Percentiles rank a stretch among this genome's conserved stretches.
phyloP scores from a whole-genome alignment of 2,888 invertebrate species.

The Tipula vernalis region DNA sequence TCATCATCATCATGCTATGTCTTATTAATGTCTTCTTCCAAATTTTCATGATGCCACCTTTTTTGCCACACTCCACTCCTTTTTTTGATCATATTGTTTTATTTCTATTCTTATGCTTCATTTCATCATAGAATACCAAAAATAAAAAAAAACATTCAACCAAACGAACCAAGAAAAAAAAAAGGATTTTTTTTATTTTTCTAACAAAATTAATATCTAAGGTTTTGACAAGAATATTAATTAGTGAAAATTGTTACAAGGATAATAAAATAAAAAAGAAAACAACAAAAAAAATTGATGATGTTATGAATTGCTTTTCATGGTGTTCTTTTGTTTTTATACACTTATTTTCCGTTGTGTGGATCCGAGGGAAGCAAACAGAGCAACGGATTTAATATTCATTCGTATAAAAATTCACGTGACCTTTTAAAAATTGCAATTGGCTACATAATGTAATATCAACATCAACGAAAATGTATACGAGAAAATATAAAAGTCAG shows the following conservation, averaged over 20 bases:
- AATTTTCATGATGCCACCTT: background rate
- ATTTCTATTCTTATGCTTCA: background rate
- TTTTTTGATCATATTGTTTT: background rate
- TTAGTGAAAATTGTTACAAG: slow-evolving; percentile 10
- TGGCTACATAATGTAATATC: background rate
- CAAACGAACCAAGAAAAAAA: background rate
- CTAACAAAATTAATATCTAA: slow-evolving; percentile 9
- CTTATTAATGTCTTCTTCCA: background rate
- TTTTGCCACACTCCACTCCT: background rate
- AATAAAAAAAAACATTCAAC: background rate
- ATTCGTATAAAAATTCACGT: background rate
- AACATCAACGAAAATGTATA: background rate
- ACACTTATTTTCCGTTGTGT: background rate
- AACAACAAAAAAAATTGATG: background rate
- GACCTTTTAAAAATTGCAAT: background rate
- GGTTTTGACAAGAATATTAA: slow-evolving; percentile 10
- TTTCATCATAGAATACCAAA: background rate
- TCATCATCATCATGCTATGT: background rate
- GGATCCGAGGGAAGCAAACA: background rate
- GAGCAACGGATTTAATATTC: background rate
- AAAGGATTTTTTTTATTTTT: background rate
- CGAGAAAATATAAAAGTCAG: background rate
- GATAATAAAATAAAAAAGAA: background rate
- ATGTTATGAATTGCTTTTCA: background rate
- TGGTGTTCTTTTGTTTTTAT: background rate